Percentiles rank a stretch among this genome's conserved stretches.
These are phyloP conservation scores for Halisarca cf. caerulea DNA, from an alignment of 37 sponge, comb jelly and placozoan genomes.

Conservation along the genomic window DNA sequence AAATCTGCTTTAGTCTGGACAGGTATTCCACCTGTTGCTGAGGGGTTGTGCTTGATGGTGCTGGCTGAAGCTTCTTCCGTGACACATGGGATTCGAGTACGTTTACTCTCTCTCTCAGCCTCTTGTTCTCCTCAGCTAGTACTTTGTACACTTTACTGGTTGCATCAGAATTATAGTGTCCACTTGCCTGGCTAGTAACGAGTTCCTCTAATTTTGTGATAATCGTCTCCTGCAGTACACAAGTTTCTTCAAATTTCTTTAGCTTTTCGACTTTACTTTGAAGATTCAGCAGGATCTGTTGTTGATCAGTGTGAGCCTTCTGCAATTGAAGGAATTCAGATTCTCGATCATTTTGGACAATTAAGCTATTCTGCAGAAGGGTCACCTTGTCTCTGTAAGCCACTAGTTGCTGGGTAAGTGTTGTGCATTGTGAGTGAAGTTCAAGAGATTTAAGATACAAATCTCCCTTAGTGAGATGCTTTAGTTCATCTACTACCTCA, in stretches of 20 bases:
- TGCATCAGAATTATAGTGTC: background rate
- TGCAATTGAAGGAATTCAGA: constrained; percentile 32
- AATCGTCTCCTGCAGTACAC: constrained; percentile 37
- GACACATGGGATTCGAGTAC: background rate
- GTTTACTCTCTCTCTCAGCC: background rate
- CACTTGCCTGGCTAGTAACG: background rate
- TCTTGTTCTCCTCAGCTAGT: background rate
- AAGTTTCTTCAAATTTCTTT: constrained; percentile 47
- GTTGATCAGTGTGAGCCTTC: constrained; percentile 58
- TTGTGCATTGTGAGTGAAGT: background rate
- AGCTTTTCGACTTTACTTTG: constrained; percentile 53
- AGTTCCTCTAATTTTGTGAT: constrained; percentile 53
- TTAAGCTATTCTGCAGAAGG: constrained; percentile 36
- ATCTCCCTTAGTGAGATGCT: constrained; percentile 35
- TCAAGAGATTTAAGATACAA: constrained; percentile 33
- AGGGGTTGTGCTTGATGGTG: background rate
- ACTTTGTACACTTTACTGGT: background rate
- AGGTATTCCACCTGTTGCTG: background rate
- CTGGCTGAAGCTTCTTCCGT: too few species aligned
- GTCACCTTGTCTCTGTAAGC: constrained; percentile 29
- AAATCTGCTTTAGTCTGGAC: too few species aligned
- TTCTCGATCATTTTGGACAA: constrained; percentile 33
- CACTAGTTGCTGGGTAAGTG: background rate
- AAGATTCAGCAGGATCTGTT: constrained; percentile 44
- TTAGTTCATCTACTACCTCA: background rate